Evolutionary conservation across 37 sponge, comb jelly and placozoan species (phyloP).

Genomic region (Agelas oroides): DNA sequence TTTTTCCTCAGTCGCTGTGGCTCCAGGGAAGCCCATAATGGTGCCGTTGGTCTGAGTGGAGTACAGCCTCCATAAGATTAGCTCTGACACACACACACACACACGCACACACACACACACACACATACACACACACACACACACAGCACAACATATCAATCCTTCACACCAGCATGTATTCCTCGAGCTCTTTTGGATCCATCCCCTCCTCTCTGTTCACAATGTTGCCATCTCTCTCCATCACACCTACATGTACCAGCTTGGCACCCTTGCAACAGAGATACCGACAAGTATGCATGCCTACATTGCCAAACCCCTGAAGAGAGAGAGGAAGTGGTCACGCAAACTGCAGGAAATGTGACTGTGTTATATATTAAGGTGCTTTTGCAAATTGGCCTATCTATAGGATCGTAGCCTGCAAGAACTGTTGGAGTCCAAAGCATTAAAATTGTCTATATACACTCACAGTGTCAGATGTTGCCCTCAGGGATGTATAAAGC

Average conservation of each 20-base stretch:
- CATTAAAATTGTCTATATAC: too few species aligned
- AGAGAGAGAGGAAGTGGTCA: neutral
- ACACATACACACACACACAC: too few species aligned
- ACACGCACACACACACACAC: neutral
- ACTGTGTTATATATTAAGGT: neutral
- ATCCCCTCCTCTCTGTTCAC: conserved; percentile 90
- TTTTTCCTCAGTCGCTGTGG: conserved; percentile 84
- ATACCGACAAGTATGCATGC: conserved; percentile 91
- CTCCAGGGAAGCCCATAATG: conserved; percentile 91
- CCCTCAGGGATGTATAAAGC: too few species aligned
- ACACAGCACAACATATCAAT: too few species aligned
- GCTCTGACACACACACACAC: conserved; percentile 2
- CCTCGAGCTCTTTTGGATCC: conserved; percentile 92
- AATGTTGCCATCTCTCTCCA: conserved; percentile 92
- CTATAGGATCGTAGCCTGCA: neutral
- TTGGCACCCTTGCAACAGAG: conserved; percentile 89
- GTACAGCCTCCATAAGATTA: neutral
- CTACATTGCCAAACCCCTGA: conserved; percentile 99
- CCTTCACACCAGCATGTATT: conserved; percentile 74
- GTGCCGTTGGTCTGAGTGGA: conserved; percentile 54
- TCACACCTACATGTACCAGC: conserved; percentile 88
- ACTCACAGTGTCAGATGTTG: neutral
- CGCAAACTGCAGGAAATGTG: too few species aligned
- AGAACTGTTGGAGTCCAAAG: neutral
- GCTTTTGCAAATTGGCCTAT: too few species aligned